A percentile compares a stretch with the other conserved stretches of the same genome.
phyloP scores from a whole-genome alignment of 1,140 invertebrate genomes.

The Drosophila grimshawi region DNA sequence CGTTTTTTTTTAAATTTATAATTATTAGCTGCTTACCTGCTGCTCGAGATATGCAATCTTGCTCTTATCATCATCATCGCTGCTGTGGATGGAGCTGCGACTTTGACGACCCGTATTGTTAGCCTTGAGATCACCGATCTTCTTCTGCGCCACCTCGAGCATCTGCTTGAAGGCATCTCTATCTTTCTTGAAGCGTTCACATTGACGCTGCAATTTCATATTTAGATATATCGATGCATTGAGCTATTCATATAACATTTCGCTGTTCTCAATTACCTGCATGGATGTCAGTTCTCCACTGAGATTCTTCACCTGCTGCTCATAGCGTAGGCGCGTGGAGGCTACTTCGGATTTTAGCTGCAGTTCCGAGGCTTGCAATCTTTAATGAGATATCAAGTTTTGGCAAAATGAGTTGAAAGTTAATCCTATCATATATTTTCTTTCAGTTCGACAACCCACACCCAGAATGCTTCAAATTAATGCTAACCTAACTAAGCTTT shows the following conservation, averaged over 20 bases:
- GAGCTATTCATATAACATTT: too few species aligned
- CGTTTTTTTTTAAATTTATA: too few species aligned
- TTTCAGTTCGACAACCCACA: too few species aligned
- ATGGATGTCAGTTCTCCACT: conserved; percentile 94
- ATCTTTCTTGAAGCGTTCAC: conserved; percentile 91
- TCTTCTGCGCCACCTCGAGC: conserved; percentile 93
- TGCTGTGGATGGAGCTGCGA: conserved; percentile 82
- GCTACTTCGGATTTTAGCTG: conserved; percentile 92
- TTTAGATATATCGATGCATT: background rate
- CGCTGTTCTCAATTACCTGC: conserved; percentile 86
- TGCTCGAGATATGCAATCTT: conserved; percentile 91
- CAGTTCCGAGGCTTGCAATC: conserved; percentile 91
- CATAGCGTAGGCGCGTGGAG: conserved; percentile 94
- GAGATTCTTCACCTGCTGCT: conserved; percentile 93
- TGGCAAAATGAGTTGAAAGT: background rate
- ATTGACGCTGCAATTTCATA: conserved; percentile 69
- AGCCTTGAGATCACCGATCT: conserved; percentile 90
- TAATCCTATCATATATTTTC: too few species aligned
- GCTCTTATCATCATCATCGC: conserved; percentile 86
- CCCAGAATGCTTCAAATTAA: too few species aligned
- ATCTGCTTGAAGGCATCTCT: conserved; percentile 96
- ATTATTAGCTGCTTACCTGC: conserved; percentile 85
- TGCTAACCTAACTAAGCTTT: too few species aligned
- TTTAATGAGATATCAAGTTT: conserved; percentile 61
- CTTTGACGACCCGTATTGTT: conserved; percentile 84